Evolutionary conservation across 2,797 vertebrate genomes (phyloP).

Genomic region (Cryptoprocta ferox): DNA sequence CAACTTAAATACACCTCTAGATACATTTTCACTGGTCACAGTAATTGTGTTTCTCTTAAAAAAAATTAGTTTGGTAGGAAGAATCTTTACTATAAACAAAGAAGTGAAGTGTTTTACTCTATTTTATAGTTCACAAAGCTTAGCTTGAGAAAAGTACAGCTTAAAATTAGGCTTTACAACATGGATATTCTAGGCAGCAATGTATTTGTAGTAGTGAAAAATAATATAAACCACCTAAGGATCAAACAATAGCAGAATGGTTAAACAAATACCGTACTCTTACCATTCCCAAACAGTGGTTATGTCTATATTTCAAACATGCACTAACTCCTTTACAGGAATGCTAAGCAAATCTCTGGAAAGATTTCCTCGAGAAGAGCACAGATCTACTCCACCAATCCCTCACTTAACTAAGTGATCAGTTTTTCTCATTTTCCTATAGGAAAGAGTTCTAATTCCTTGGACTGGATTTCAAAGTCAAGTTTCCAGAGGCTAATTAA

Average conservation of each 20-base stretch:
- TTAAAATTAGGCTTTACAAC: constrained; percentile 42
- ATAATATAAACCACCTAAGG: not conserved
- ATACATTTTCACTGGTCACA: not conserved
- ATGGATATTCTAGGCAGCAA: not conserved
- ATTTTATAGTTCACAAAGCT: not conserved
- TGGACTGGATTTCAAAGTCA: not conserved
- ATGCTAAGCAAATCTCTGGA: not conserved
- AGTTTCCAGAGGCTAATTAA: not conserved
- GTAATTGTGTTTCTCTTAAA: constrained; percentile 39
- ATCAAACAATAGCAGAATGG: not conserved
- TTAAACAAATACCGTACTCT: not conserved
- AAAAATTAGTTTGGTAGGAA: not conserved
- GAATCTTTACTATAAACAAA: not conserved
- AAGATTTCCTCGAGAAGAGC: not conserved
- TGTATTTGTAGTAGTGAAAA: not conserved
- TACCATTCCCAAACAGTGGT: not conserved
- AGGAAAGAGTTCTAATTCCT: not conserved
- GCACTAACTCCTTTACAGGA: not conserved
- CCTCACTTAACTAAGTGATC: not conserved
- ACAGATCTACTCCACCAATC: not conserved
- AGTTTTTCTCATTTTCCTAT: not conserved
- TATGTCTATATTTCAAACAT: not conserved
- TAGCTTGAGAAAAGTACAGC: not conserved
- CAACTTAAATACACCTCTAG: not conserved
- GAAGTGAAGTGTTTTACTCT: not conserved